Evolutionary conservation across 2,797 vertebrate species (phyloP).

Genomic region (Sebastes wilsoni): DNA sequence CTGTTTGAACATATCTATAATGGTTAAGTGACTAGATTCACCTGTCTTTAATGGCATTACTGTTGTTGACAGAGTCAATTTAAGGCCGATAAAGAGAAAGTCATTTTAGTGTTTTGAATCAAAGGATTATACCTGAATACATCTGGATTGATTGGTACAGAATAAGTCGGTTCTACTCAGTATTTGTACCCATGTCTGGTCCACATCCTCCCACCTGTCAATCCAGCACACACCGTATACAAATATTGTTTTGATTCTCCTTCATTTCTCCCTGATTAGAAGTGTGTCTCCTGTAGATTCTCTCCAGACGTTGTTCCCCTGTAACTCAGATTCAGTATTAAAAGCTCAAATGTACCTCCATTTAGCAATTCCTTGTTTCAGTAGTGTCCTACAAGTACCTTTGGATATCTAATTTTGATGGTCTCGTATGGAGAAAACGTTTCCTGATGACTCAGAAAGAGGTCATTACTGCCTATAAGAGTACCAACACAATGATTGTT

Average conservation of each 20-base stretch:
- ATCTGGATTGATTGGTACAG: background rate
- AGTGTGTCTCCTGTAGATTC: conserved; percentile 6
- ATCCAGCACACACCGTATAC: background rate
- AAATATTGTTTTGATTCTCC: background rate
- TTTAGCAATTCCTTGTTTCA: background rate
- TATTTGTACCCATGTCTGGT: conserved; percentile 46
- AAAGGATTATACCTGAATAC: background rate
- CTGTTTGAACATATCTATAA: background rate
- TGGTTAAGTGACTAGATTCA: background rate
- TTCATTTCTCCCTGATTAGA: background rate
- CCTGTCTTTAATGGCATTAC: background rate
- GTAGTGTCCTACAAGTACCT: background rate
- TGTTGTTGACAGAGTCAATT: background rate
- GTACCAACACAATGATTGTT: background rate
- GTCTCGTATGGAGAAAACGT: background rate
- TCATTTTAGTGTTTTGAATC: background rate
- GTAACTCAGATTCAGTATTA: background rate
- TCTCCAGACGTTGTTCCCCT: background rate
- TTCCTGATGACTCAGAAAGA: background rate
- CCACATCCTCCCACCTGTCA: background rate
- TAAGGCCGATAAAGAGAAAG: background rate
- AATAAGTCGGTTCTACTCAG: conserved; percentile 11
- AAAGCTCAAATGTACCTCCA: background rate
- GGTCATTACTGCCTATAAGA: background rate
- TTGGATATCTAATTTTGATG: background rate